Evolutionary conservation across 2,888 invertebrate genomes (phyloP).

Genomic region (Cerastis leucographa): DNA sequence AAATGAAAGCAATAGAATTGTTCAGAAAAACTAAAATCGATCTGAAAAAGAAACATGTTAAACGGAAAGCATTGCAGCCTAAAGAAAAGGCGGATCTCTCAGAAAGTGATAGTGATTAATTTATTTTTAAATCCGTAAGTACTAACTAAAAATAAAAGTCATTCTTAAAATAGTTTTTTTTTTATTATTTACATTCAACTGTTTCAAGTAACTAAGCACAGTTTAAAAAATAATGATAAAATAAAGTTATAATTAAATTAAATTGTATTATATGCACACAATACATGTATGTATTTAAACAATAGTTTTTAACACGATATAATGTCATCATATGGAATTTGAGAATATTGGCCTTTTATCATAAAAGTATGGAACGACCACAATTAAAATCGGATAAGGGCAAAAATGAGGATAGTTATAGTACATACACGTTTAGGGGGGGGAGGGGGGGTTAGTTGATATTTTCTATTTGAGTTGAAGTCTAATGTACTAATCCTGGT

Average conservation of each 20-base stretch:
- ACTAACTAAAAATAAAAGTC: conserved; percentile 73
- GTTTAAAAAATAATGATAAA: conserved; percentile 73
- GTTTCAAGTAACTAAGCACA: conserved; percentile 77
- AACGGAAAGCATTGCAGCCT: conserved; percentile 84
- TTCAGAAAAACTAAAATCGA: conserved; percentile 92
- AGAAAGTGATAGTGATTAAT: conserved; percentile 91
- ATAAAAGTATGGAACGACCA: not conserved
- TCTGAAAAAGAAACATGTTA: conserved; percentile 87
- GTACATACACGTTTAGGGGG: no score
- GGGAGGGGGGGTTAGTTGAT: no score
- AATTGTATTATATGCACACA: conserved; percentile 68
- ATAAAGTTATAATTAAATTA: conserved; percentile 71
- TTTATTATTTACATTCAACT: conserved; percentile 86
- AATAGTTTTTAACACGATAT: conserved; percentile 49
- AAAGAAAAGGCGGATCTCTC: conserved; percentile 92
- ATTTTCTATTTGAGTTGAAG: not conserved
- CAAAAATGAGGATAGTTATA: not conserved
- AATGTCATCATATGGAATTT: conserved; percentile 42
- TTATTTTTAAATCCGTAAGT: conserved; percentile 37
- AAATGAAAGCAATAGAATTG: conserved; percentile 94
- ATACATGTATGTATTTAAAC: conserved; percentile 64
- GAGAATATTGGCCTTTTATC: not conserved
- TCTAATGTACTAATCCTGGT: not conserved
- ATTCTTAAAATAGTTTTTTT: conserved; percentile 85
- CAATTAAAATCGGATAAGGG: not conserved